Conservation (phyloP, 2,797 vertebrate genomes). For the Spinus olivaceus region DNA sequence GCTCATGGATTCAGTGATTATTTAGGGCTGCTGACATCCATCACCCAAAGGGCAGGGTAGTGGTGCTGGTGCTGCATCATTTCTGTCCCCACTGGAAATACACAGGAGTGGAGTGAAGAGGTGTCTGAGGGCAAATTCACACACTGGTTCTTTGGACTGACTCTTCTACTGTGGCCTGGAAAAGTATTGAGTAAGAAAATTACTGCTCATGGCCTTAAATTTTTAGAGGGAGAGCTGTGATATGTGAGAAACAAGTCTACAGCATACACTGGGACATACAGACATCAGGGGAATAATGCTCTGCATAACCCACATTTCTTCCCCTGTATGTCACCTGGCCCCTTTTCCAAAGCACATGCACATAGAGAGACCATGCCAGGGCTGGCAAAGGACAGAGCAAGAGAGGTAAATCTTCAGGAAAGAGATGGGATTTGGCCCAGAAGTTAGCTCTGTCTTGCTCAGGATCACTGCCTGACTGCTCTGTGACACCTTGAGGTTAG, state of each 20-base stretch:
- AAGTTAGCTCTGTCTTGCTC: not conserved
- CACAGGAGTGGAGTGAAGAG: not conserved
- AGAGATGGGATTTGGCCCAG: not conserved
- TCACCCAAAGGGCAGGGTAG: constrained; percentile 6
- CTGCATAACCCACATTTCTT: not conserved
- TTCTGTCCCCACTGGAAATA: not conserved
- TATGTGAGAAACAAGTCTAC: not conserved
- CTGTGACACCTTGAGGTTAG: not conserved
- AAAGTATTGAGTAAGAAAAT: not conserved
- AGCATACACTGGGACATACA: not conserved
- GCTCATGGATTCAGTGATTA: not conserved
- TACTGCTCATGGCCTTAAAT: not conserved
- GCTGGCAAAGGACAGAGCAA: not conserved
- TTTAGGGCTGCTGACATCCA: not conserved
- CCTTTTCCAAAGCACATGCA: not conserved
- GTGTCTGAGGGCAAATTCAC: not conserved
- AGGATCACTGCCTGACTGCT: not conserved
- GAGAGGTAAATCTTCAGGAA: not conserved
- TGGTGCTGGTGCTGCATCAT: not conserved
- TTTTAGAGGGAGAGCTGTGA: not conserved
- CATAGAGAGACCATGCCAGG: not conserved
- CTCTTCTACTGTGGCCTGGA: not conserved
- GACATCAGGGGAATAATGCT: not conserved
- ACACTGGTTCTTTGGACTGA: not conserved
- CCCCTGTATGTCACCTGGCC: not conserved